Base-by-base conservation (phyloP, 2,113 vertebrate genomes). In the Arothron firmamentum region DNA sequence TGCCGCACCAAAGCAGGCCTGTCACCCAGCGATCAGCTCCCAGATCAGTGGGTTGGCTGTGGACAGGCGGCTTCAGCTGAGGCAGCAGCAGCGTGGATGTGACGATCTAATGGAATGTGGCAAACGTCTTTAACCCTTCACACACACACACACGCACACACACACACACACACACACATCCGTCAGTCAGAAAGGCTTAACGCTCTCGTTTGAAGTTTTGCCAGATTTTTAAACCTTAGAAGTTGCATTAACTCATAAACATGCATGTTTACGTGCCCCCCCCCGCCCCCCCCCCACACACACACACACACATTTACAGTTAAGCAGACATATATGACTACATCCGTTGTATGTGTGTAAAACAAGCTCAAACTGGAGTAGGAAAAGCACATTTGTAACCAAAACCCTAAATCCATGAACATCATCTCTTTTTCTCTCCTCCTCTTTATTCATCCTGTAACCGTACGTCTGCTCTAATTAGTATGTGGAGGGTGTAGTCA, bases 1-100 rank as follows among this genome's bases (percentile, higher is more conserved):
- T 64, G 41, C 52, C 52, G 60, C 72, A 75, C 68, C 62, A 73
- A 82, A 79, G 78, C 59, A 5, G 46, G 60, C 56, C 59, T 75
- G 73, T 83, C 73, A 77, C 77, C 54, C 75, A 59, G 63, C 67
- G 79, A 83, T 81, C 79, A 5, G 41, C 65, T 58, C 67, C 56
- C 67, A 87, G 64, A 87, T 87, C 82, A 80, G 75, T 62, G 62
- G 72, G 72, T 73, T 65, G 47, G 71, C 66, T 14, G 58, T 58
- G 54, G 68, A 53, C 76, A 59, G 55, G 64, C 70, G 70, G 72
- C 58, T 78, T 58, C 66, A 80, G 71, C 79, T 87, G 83, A 87
- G 83, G 65, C 76, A 83, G 82, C 85, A 77, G 59, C 70, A 46
- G 64, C 38, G 9, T 69, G 64, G 56, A 73, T 77, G 75, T 65